These are phyloP conservation scores for Paedocypris micromegethes DNA, from an alignment of 2,797 vertebrate species.

Conservation along the genomic window DNA sequence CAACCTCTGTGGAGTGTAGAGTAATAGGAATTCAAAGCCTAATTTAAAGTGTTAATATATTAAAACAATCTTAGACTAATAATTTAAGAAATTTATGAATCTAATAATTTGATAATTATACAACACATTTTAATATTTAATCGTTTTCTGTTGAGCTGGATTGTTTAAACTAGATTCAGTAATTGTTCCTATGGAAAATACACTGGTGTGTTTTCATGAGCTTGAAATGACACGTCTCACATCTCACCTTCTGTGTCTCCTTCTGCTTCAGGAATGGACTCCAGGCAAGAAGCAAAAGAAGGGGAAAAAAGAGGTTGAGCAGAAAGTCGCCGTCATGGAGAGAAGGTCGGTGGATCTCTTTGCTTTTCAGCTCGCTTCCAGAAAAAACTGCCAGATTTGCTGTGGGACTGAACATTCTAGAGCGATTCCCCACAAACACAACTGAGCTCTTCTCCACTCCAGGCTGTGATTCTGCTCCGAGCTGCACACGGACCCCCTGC, in stretches of 20 bases:
- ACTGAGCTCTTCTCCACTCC: neutral
- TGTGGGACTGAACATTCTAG: neutral
- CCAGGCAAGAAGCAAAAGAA: conserved; percentile 74
- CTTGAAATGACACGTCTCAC: conserved; percentile 15
- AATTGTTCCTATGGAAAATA: neutral
- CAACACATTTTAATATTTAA: too few species aligned
- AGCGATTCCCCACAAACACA: neutral
- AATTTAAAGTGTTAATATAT: too few species aligned
- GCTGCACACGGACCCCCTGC: neutral
- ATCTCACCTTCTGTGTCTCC: conserved; percentile 18
- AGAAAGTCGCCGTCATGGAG: conserved; percentile 61
- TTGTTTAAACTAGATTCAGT: too few species aligned
- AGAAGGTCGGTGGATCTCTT: conserved; percentile 55
- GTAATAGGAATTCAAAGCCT: too few species aligned
- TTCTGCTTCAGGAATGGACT: conserved; percentile 67
- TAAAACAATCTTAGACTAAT: too few species aligned
- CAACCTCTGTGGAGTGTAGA: too few species aligned
- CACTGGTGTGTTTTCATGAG: conserved; percentile 2
- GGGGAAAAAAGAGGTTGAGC: conserved; percentile 65
- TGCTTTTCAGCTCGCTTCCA: neutral
- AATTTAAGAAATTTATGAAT: too few species aligned
- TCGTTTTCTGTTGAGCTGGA: too few species aligned
- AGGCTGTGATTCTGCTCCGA: neutral
- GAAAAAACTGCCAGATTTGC: conserved; percentile 4
- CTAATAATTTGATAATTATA: too few species aligned